Evolutionary conservation across 2,888 invertebrate genomes (phyloP), one percentile per base, ranked within the genome.

Genomic region (Dromius quadrimaculatus): DNA sequence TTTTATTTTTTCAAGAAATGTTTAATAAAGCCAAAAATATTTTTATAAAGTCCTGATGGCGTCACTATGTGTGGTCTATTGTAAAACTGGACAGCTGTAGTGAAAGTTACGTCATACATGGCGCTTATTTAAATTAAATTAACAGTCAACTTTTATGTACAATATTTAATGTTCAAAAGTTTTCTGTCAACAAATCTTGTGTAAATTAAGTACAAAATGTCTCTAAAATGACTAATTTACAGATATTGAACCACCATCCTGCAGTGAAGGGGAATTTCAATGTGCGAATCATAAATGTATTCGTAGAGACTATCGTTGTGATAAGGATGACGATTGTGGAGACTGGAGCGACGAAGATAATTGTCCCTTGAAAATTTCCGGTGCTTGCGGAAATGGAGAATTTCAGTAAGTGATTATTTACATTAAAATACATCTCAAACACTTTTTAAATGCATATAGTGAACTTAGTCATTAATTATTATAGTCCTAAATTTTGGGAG

Each of bases 281-380:
- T 94, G 93, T 77, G 83, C 86, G 71, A 89, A 89, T 77, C 85
- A 86, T 22, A 87, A 89, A 68, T 95, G 94, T 79, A 89, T 94
- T 47, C 85, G 90, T 36, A 86, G 87, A 75, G 88, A 90, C 71
- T 94, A 91, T 78, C 88, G 89, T 72, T 94, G 94, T 78, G 94
- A 95, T 75, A 92, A 92, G 0, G 93, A 94, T 77, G 91, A 93
- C 77, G 94, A 95, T 78, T 94, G 94, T 77, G 93, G 91, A 0
- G 94, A 95, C 78, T 92, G 92, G 89, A 92, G 92, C 64, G 94
- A 94, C 77, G 94, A 94, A 78, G 90, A 92, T 76, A 88, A 90
- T 72, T 94, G 94, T 77, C 88, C 89, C 0, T 86, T 87, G 76
- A 83, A 87, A 74, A 87, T 87, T 0, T 76, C 78, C 15, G 88